These are phyloP conservation scores for Tinamus major DNA, from an alignment of 2,797 vertebrate genomes.

Conservation along the genomic window DNA sequence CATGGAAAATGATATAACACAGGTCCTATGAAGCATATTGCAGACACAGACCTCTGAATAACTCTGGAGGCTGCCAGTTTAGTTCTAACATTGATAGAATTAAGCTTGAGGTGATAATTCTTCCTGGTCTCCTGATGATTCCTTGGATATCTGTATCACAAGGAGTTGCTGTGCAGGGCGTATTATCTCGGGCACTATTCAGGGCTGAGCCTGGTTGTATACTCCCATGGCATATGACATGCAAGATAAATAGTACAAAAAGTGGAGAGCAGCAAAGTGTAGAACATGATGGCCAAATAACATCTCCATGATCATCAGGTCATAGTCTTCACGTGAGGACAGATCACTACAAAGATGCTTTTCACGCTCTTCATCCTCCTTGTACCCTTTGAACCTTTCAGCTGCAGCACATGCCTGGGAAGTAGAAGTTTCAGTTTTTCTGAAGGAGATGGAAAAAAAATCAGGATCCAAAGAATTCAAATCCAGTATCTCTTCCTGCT, in stretches of 20 bases:
- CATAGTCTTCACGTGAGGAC: neutral
- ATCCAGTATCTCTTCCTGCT: neutral
- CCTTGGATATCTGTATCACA: neutral
- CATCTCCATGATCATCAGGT: neutral
- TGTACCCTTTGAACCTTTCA: neutral
- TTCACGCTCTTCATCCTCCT: neutral
- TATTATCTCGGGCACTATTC: neutral
- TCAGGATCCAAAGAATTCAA: neutral
- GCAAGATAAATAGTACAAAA: neutral
- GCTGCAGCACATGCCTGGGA: neutral
- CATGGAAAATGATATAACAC: neutral
- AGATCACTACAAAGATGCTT: neutral
- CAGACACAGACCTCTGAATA: neutral
- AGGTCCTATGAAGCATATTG: neutral
- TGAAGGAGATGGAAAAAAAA: too few relatives aligned
- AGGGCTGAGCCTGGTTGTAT: neutral
- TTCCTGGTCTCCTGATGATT: neutral
- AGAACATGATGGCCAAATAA: neutral
- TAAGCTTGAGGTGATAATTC: neutral
- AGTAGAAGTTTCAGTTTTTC: neutral
- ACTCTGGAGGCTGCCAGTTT: neutral
- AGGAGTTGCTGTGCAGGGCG: neutral
- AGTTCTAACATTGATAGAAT: neutral
- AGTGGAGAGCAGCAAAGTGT: neutral
- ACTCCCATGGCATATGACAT: neutral